A percentile compares a stretch with the other conserved stretches of the same genome.
phyloP scores from a whole-genome alignment of 2,888 invertebrate genomes.

The Himalopsyche tibetana region DNA sequence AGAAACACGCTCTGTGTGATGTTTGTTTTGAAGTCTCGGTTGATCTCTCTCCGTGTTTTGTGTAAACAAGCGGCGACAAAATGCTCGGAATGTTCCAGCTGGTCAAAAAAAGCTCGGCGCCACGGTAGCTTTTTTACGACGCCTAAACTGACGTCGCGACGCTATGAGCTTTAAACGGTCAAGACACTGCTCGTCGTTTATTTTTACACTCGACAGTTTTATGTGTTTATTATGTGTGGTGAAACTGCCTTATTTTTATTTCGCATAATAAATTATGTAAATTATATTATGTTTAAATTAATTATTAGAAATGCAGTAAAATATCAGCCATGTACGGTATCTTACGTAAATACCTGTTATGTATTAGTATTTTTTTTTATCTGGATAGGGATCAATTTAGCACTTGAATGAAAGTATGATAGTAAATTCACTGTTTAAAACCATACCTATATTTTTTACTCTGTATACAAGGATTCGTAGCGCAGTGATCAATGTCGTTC shows the following conservation, averaged over 20 bases:
- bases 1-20: background rate
- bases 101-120: slow-evolving; percentile 31
- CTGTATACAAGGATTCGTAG: too few relatives aligned
- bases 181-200: background rate
- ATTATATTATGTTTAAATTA: too few relatives aligned
- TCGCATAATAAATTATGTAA: too few relatives aligned
- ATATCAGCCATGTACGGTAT: too few relatives aligned
- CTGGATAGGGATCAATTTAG: too few relatives aligned
- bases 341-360: too few relatives aligned
- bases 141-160: slow-evolving; percentile 16
- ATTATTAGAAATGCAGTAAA: too few relatives aligned
- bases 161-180: slow-evolving; percentile 31
- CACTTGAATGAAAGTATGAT: too few relatives aligned
- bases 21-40: slow-evolving; percentile 23
- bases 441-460: too few relatives aligned
- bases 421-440: too few relatives aligned
- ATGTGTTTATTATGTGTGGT: background rate
- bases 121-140: slow-evolving; percentile 32
- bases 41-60: slow-evolving; percentile 10
- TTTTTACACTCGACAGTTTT: background rate
- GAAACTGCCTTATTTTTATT: background rate
- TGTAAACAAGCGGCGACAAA: slow-evolving; percentile 34
- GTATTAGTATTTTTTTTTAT: too few relatives aligned
- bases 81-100: slow-evolving; percentile 23
- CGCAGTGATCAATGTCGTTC: too few relatives aligned